Evolutionary conservation across 30 jellyfish, hydroid and myxozoan species (phyloP).

Genomic region (Phacellophora camtschatica): DNA sequence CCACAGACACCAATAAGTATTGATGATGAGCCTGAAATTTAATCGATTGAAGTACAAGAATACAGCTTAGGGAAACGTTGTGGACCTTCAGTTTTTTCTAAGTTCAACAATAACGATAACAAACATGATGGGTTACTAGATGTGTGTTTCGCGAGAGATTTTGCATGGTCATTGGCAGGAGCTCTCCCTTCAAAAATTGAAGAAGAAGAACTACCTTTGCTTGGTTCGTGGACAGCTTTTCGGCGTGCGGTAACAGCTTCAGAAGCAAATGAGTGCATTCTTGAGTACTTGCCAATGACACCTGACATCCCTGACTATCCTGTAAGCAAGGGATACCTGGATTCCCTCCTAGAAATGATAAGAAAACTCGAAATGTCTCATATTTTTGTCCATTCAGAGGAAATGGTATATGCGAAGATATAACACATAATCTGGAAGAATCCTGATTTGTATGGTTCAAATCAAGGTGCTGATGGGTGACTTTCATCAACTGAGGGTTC

Average conservation of each 20-base stretch:
- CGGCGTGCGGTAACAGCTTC: background rate
- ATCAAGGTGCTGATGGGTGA: too few species aligned
- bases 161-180: constrained; percentile 46
- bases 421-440: constrained; percentile 35
- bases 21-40: background rate
- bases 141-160: constrained; percentile 17
- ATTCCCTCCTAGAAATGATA: constrained; percentile 9
- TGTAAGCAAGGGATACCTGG: constrained; percentile 25
- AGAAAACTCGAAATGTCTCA: constrained; percentile 2
- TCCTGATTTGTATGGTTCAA: too few species aligned
- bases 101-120: constrained; percentile 1
- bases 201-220: constrained; percentile 15
- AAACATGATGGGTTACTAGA: constrained; percentile 10
- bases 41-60: background rate
- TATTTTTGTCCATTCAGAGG: constrained; percentile 59
- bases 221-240: constrained; percentile 61
- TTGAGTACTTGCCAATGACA: constrained; percentile 41
- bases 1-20: background rate
- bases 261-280: constrained; percentile 8
- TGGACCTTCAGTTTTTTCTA: constrained; percentile 2
- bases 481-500: too few species aligned
- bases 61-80: constrained; percentile 17
- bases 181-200: constrained; percentile 7
- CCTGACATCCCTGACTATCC: constrained; percentile 58
- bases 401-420: constrained; percentile 48